Conservation (phyloP, 2,797 vertebrate genomes). For the Diglossa cyanea region DNA sequence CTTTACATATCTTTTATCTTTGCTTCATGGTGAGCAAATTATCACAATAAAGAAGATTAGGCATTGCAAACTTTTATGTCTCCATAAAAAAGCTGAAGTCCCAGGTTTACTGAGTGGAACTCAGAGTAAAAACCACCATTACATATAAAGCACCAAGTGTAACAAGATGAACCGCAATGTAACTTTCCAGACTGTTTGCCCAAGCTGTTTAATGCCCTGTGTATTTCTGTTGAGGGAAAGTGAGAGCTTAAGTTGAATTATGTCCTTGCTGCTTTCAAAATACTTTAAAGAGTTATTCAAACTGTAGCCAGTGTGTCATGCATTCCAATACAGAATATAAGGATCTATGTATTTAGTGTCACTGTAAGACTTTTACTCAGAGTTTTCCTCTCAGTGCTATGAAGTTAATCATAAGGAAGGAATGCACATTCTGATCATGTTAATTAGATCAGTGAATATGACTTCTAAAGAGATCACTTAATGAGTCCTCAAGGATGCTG, state of each 20-base stretch:
- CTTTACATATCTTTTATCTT: background rate
- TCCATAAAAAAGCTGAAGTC: background rate
- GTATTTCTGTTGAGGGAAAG: constrained; percentile 20
- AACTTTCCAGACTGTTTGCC: constrained; percentile 50
- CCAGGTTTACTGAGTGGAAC: background rate
- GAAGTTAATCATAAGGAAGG: constrained; percentile 41
- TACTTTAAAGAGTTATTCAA: background rate
- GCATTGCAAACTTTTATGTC: background rate
- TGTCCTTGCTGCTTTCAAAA: constrained; percentile 36
- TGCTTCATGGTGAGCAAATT: background rate
- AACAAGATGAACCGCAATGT: background rate
- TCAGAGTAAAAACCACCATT: background rate
- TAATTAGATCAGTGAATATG: constrained; percentile 23
- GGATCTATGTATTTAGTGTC: background rate
- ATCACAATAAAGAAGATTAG: background rate
- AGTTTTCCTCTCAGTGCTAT: background rate
- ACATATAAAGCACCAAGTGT: background rate
- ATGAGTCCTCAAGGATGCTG: constrained; percentile 11
- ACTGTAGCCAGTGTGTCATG: constrained; percentile 22
- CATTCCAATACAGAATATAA: constrained; percentile 31
- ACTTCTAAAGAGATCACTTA: constrained; percentile 19
- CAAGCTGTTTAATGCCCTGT: constrained; percentile 20
- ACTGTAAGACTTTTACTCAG: background rate
- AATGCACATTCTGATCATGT: constrained; percentile 15
- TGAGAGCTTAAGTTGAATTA: constrained; percentile 44